Base-by-base conservation (phyloP, 2,888 invertebrate species). In the Microctonus hyperodae region DNA sequence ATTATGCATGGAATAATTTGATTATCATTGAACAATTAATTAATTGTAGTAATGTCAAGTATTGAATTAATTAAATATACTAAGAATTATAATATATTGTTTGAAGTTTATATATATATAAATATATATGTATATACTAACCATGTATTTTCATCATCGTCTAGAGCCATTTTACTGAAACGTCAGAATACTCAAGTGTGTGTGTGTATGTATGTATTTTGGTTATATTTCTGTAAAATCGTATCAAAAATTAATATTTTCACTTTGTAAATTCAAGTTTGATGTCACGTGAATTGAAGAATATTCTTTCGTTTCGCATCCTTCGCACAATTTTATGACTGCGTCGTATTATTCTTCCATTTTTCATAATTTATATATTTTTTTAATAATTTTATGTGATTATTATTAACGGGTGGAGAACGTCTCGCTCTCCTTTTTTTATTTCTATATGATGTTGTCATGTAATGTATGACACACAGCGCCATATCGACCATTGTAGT, bases 91-190 rank as follows among this genome's bases (percentile, higher is more conserved):
- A 44, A 4, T 44, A 6, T n/a, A 44, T 44, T 44, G 16, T 44
- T 44, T 16, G n/a, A 37, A 37, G 37, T n/a, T 37, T 37, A 37
- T 37, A 6, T 37, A 37, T n/a, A n/a, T n/a, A n/a, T n/a, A n/a
- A n/a, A n/a, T n/a, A n/a, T 37, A 37, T 37, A 33, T 22, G 13
- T 20, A 23, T 20, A 67, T 51, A 83, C 84, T 85, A 85, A 90
- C 90, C 90, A 90, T 76, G 88, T 88, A 81, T 85, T 88, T 74
- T 89, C 89, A 72, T 89, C 88, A 77, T 88, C 88, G 71, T 88
- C 87, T 75, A 86, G 84, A 83, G 88, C 87, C 90, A 90, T 90
- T 82, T 83, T 83, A 73, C 55, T 53, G 33, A 55, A 67, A 64
- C 37, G 64, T 51, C 61, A 56, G 48, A 56, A 65, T n/a, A 55